Percentiles rank a stretch among this genome's conserved stretches.
These are phyloP conservation scores for Melolontha melolontha DNA, from an alignment of 2,888 invertebrate genomes.

Conservation along the genomic window DNA sequence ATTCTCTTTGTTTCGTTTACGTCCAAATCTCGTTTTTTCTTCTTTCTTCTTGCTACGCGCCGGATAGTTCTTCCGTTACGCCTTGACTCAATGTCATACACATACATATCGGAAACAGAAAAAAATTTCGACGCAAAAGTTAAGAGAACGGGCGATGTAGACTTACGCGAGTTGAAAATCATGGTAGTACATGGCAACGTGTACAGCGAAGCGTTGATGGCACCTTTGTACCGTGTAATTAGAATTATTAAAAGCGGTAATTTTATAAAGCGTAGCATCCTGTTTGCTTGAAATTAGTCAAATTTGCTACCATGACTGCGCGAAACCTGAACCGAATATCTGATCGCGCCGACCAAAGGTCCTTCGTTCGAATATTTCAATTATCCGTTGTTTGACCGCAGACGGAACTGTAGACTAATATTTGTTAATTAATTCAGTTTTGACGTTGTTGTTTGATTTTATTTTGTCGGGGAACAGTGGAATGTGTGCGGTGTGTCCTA, in stretches of 20 bases:
- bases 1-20: conserved; percentile 32
- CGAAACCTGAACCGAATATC: conserved; percentile 2
- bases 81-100: no score
- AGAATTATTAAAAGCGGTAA: conserved; percentile 8
- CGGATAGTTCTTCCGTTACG: no score
- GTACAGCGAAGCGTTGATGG: no score
- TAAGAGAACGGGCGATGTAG: no score
- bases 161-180: no score
- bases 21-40: conserved; percentile 17
- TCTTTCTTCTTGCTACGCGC: not conserved
- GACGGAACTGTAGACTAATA: conserved; percentile 6
- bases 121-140: no score
- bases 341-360: not conserved
- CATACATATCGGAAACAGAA: no score
- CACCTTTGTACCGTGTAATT: not conserved
- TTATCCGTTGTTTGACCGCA: conserved; percentile 14
- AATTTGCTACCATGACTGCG: conserved; percentile 20
- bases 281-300: conserved; percentile 15
- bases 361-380: conserved; percentile 16
- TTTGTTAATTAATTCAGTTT: conserved; percentile 16
- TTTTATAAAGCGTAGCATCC: not conserved
- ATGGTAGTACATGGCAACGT: no score
- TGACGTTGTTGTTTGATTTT: not conserved
- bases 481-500: not conserved
- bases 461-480: not conserved